Evolutionary conservation across 2,888 invertebrate species (phyloP), one percentile per base, ranked within the genome.

Genomic region (Anthophora plumipes): DNA sequence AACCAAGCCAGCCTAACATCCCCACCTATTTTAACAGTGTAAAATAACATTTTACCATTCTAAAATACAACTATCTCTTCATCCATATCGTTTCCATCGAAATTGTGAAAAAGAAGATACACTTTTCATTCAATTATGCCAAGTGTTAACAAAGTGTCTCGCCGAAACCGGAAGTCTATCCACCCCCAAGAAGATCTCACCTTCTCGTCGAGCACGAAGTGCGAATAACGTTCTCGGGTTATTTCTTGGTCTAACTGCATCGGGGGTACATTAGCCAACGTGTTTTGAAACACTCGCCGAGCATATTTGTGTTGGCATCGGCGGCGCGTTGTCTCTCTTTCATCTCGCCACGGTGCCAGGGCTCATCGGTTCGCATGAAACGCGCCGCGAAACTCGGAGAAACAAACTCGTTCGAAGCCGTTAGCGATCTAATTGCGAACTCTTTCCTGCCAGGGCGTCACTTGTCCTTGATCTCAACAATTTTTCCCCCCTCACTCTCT

Each of bases 241-340:
- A 91, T 91, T 91, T 90, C 91, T 90, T 89, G 91, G 90, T 91
- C 90, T 87, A 83, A 80, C n/a, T 87, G 86, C 84, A 74, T 82
- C 82, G 83, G 90, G 91, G 90, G 91, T 91, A 92, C 92, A 92
- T 93, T 93, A 93, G 92, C 90, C 91, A 90, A 92, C 91, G 91
- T 93, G 92, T 93, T 93, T 93, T 92, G 90, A 93, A 92, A 93
- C 92, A 92, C 92, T 92, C 92, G 91, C 83, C 80, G 85, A 72
- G 86, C 91, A 91, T 93, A 92, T 93, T 93, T 93, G 91, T 89
- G 88, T 93, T 93, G 93, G 93, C 93, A 93, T 85, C 88, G 82
- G 84, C 78, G 78, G 84, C 86, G 82, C 83, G 81, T 73, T 87
- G 88, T 88, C 89, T 90, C 90, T 91, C 92, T 91, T 91, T 92